Evolutionary conservation across 2,888 invertebrate species (phyloP), one percentile per base, ranked within the genome.

Genomic region (Agapostemon virescens): DNA sequence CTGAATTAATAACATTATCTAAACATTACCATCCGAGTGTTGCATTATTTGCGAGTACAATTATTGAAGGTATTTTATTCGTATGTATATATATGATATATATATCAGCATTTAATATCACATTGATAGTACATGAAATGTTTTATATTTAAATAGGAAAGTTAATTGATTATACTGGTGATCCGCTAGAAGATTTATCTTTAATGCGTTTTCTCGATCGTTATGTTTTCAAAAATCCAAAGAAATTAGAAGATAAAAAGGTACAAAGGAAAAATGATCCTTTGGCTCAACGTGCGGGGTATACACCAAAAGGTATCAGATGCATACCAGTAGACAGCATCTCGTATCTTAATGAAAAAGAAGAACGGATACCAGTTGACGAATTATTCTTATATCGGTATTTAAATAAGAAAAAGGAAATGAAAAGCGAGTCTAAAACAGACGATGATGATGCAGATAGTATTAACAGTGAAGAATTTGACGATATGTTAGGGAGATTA

Each of bases 201-300:
- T 93, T 98, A 49, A 96, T 98, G 69, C 94, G 97, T 69, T 99
- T 99, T 93, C 93, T 99, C 66, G 99, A 99, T 90, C 95, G 99
- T 63, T 99, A 99, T 92, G 98, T 98, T 15, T 99, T 98, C 92
- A 97, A 98, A 91, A 99, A 99, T 93, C 97, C 97, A 0, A 97
- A 97, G 92, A 95, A 95, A 84, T 90, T 94, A 0, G 88, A n/a
- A 72, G 93, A 93, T 55, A 94, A 93, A 86, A 94, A 92, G 77
- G 93, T 88, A 63, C 81, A 93, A 0, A 94, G 93, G 74, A 95
- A 95, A 0, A 94, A 94, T 0, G 95, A 95, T 91, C 95, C 95
- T 0, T 94, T 96, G 73, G 95, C 95, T 0, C 93, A 94, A 58
- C 93, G 96, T 81, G 95, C 96, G 90, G 94, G 95, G 70, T 97